Base-by-base conservation (phyloP, 92 coral and sea anemone genomes). In the Palythoa heliodiscus region DNA sequence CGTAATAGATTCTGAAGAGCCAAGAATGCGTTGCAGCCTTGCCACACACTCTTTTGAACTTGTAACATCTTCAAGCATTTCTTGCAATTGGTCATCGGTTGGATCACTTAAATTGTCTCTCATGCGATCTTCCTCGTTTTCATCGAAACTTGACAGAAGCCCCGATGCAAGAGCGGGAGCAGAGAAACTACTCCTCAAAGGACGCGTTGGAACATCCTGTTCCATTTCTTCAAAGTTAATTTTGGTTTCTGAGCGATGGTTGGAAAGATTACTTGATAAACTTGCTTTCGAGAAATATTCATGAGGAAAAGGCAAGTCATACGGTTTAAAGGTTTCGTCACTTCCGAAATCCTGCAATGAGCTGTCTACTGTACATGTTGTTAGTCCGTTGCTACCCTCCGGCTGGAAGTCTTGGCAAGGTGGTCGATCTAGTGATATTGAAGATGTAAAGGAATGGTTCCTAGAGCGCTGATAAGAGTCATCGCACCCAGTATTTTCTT, bases 41-140 rank as follows among this genome's bases (percentile, higher is more conserved):
- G 90, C 91, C 76, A 89, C 90, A 67, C 93, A 91, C 38, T 92
- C 90, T 69, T 88, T 88, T 9, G 92, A 89, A 87, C 88, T 92
- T 40, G 74, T 85, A 22, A 93, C 98, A 70, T 92, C 95, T 25
- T 90, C 87, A 63, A 93, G 92, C 61, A 92, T 83, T 52, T 93
- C 98, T 52, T 92, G 92, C 4, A 93, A 57, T 54, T 92, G 88
- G 13, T 52, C 13, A 40, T 80, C 74, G 50, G 47, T 40, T 20
- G 70, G 47, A 11, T 67, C 40, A 39, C 5, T 25, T 22, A 25
- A 61, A 35, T 53, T 80, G 15, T 80, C 75, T 19, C 48, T 67
- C 15, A 66, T 24, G 5, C 4, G 35, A 5, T 80, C 84, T 66
- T 80, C 84, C 23, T 79, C 73, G 53, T 63, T 50, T 66, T 80